These are phyloP conservation scores for Pseudanteris insignis DNA, from an alignment of 2,888 invertebrate genomes.

Conservation along the genomic window DNA sequence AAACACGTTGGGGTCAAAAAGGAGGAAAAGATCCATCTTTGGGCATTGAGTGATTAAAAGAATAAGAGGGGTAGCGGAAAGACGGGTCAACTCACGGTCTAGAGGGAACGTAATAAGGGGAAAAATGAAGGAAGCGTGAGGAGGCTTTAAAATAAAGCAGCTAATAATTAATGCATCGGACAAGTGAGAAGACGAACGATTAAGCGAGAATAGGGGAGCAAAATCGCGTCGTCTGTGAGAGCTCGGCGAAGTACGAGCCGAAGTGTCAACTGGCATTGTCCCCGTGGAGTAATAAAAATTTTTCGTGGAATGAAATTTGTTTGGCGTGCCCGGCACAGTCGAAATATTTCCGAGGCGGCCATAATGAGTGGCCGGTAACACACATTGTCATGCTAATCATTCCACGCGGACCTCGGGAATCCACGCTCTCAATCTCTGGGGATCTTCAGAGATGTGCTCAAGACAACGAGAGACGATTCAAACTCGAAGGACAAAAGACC, in stretches of 20 bases:
- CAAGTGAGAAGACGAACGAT: constrained; percentile 38
- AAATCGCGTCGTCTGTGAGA: constrained; percentile 35
- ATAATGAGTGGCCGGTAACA: constrained; percentile 63
- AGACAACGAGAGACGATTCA: constrained; percentile 49
- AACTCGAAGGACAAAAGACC: constrained; percentile 57
- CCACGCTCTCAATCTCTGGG: constrained; percentile 47
- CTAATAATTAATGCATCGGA: constrained; percentile 19
- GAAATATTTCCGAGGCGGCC: constrained; percentile 51
- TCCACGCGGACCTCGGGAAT: constrained; percentile 47
- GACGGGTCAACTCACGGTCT: constrained; percentile 19
- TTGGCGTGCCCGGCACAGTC: constrained; percentile 46
- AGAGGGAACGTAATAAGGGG: constrained; percentile 10
- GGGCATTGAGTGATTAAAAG: constrained; percentile 59
- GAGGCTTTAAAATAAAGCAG: constrained; percentile 29
- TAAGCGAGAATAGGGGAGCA: constrained; percentile 19
- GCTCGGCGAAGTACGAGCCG: constrained; percentile 13
- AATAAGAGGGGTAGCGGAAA: constrained; percentile 53
- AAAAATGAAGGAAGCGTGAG: constrained; percentile 19
- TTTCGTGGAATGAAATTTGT: constrained; percentile 53
- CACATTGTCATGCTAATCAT: constrained; percentile 64
- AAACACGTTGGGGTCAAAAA: too few species aligned
- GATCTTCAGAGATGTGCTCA: constrained; percentile 47
- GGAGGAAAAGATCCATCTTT: constrained; percentile 61
- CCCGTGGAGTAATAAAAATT: constrained; percentile 47
- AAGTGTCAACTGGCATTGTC: constrained; percentile 55